Base-by-base conservation (phyloP, 2,113 vertebrate genomes). In the Elephantulus edwardii region DNA sequence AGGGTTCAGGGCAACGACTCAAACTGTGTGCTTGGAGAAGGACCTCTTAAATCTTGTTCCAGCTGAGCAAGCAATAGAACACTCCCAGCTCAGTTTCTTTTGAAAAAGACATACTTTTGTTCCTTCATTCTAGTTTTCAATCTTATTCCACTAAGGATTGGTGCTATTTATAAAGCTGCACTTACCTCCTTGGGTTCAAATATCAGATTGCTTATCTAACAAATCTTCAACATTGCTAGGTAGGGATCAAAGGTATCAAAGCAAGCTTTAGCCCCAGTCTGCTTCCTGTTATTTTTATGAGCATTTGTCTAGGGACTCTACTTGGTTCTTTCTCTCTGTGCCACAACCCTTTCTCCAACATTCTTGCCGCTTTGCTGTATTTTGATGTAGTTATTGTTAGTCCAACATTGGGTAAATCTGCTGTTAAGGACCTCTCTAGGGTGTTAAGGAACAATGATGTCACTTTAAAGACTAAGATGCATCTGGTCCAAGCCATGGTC, bases 21-120 rank as follows among this genome's bases (percentile, higher is more conserved):
- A 28, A n/a, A 46, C 4, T 26, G 76, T 66, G 86, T 60, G 64
- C 79, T 24, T 75, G 79, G 88, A 86, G 71, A 86, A 44, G 48
- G 26, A 86, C 68, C 33, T 82, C 90, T 94, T 76, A 83, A 71
- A 88, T 90, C 46, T 48, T 77, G n/a, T 74, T 88, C 76, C 30
- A 58, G 74, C 54, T 24, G 33, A 90, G 79, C 44, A 86, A 95
- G 60, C 80, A 71, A 66, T 9, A 44, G 52, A n/a, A 50, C 10
- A 13, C 9, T 60, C 35, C 58, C 44, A 74, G n/a, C 62, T 84
- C 70, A 80, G 52, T 66, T 85, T 78, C 56, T 80, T 80, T 50
- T 62, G 79, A 79, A 89, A 93, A 90, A 91, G 62, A 76, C 6
- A 38, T 2, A 1, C 33, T 91, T 66, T 30, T 5, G 44, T 30